phyloP scores from a whole-genome alignment of 2,797 vertebrate species.

The Anableps anableps region DNA sequence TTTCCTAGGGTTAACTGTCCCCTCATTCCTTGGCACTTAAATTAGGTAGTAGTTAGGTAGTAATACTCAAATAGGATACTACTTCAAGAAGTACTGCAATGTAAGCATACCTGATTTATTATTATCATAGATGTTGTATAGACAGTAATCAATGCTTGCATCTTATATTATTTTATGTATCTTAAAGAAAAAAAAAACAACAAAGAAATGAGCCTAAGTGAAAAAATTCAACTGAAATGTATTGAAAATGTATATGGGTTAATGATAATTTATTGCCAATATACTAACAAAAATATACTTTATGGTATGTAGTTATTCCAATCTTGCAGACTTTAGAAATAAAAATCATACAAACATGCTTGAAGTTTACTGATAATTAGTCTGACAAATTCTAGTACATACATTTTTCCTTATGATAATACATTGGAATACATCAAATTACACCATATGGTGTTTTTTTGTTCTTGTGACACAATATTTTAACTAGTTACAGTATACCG shows the following conservation, averaged over 20 bases:
- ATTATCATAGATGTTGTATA: not conserved
- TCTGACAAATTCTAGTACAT: not conserved
- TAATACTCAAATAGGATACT: not conserved
- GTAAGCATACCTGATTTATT: not conserved
- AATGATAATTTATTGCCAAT: not conserved
- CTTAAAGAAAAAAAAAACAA: not conserved
- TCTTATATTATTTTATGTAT: not conserved
- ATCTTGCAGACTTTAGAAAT: not conserved
- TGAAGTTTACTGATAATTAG: not conserved
- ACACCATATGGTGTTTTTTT: not conserved
- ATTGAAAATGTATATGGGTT: not conserved
- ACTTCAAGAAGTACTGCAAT: not conserved
- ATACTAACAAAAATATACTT: not conserved
- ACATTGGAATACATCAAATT: not conserved
- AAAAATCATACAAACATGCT: not conserved
- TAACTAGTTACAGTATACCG: not conserved
- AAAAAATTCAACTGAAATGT: not conserved
- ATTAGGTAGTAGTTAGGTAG: too few relatives aligned
- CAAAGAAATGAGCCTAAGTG: not conserved
- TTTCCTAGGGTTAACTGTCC: not conserved
- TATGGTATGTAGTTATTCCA: not conserved
- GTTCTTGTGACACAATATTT: not conserved
- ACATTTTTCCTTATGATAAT: not conserved
- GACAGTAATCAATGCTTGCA: not conserved
- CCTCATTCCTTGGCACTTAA: not conserved